phyloP scores from a whole-genome alignment of 1,140 invertebrate genomes.

The fruit fly (Drosophila melanogaster) region Release_6_plus_ISO1_MT NT_037436.4:1568001-1568500 shows the following conservation, averaged over 20 bases:
- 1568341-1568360: conserved; percentile 6
- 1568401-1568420: conserved; percentile 75
- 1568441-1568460: conserved; percentile 63
- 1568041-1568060: neutral
- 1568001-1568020: neutral
- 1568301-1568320: conserved; percentile 25
- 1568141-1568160: conserved; percentile 1
- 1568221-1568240: conserved; percentile 1
- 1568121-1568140: conserved; percentile 7
- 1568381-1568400: conserved; percentile 50
- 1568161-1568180: conserved; percentile 7
- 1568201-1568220: neutral
- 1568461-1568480: conserved; percentile 65
- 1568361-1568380: conserved; percentile 25
- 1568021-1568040: neutral
- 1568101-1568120: neutral
- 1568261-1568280: conserved; percentile 15
- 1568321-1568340: conserved; percentile 22
- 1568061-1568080: neutral
- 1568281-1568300: conserved; percentile 6
- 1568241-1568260: conserved; percentile 6
- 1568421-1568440: conserved; percentile 70
- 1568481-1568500: conserved; percentile 56
- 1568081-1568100: conserved; percentile 14
- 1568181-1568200: conserved; percentile 1